A percentile compares a stretch with the other conserved stretches of the same genome.
Evolutionary conservation across 2,797 vertebrate genomes (phyloP).

Genomic region (Darevskia mixta): DNA sequence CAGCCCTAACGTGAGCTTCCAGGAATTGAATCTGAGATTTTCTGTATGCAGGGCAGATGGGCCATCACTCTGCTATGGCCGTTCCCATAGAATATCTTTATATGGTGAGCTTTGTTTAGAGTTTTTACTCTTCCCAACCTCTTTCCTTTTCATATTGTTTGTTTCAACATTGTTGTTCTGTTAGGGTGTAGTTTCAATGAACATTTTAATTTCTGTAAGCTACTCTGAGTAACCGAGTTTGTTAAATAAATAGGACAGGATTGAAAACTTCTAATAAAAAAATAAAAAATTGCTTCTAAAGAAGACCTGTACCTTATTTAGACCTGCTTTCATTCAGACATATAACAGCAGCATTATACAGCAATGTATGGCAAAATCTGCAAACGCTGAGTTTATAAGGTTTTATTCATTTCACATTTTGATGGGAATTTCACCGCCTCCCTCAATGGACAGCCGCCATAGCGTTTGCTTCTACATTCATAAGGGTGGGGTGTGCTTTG

Average conservation of each 20-base stretch:
- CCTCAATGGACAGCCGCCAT: neutral
- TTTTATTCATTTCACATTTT: neutral
- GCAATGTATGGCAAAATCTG: neutral
- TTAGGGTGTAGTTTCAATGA: neutral
- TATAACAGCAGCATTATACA: neutral
- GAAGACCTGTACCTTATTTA: neutral
- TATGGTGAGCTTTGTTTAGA: too few relatives aligned
- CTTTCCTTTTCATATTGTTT: neutral
- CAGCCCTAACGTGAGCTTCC: too few relatives aligned
- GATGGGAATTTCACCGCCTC: neutral
- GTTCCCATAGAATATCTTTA: too few relatives aligned
- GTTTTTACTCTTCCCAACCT: too few relatives aligned
- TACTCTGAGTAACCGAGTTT: neutral
- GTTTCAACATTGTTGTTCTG: neutral
- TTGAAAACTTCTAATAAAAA: neutral
- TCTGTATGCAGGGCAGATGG: too few relatives aligned
- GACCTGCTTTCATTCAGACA: neutral
- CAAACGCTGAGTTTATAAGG: neutral
- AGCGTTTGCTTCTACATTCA: conserved; percentile 9
- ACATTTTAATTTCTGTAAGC: neutral
- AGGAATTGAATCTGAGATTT: too few relatives aligned
- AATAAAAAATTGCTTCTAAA: neutral
- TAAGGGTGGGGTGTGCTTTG: neutral
- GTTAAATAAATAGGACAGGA: neutral
- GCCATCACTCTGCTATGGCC: too few relatives aligned